Evolutionary conservation across 2,113 vertebrate species (phyloP).

Genomic region (Camelus dromedarius): DNA sequence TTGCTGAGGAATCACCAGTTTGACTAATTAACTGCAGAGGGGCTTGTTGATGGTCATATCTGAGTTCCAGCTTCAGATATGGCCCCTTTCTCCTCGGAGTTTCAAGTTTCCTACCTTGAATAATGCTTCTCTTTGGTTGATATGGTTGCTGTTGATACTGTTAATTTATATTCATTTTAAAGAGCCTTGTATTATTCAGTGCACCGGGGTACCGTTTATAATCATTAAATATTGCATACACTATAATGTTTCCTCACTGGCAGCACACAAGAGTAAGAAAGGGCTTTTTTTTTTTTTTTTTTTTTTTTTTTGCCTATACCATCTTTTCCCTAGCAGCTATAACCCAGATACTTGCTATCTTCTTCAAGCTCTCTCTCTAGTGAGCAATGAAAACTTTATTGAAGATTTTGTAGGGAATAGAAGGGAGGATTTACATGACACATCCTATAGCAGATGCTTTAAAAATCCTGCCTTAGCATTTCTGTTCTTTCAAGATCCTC

Average conservation of each 20-base stretch:
- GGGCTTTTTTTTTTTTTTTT: background rate
- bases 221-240: constrained; percentile 54
- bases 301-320: background rate
- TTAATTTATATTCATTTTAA: constrained; percentile 36
- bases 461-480: constrained; percentile 34
- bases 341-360: constrained; percentile 59
- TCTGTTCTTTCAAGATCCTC: constrained; percentile 15
- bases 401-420: constrained; percentile 40
- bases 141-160: background rate
- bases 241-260: constrained; percentile 25
- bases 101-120: background rate
- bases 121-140: constrained; percentile 16
- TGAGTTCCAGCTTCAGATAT: background rate
- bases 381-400: constrained; percentile 62
- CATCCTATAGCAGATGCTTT: background rate
- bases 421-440: constrained; percentile 22
- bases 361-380: background rate
- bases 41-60: background rate
- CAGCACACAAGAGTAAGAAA: background rate
- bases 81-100: background rate
- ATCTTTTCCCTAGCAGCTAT: constrained; percentile 36
- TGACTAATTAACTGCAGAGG: constrained; percentile 13
- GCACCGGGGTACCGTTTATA: background rate
- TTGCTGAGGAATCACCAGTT: background rate
- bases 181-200: constrained; percentile 6